These are phyloP conservation scores for Paramuricea clavata DNA, from an alignment of 92 coral and sea anemone species.

Conservation along the genomic window DNA sequence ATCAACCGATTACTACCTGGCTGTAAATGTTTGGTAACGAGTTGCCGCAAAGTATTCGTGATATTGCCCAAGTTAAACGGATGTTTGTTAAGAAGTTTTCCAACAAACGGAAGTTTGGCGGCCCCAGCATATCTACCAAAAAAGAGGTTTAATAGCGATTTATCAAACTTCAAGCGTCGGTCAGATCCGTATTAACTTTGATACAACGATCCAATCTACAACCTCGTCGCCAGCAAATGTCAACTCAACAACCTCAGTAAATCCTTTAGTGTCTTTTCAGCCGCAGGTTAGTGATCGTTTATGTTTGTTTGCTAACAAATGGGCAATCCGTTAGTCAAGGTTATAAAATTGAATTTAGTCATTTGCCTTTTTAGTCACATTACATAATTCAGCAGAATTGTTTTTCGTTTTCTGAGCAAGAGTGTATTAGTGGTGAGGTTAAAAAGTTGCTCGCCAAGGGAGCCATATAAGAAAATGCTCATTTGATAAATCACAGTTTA, in stretches of 20 bases:
- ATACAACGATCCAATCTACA: neutral
- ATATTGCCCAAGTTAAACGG: conserved; percentile 31
- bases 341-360: conserved; percentile 18
- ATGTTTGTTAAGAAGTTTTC: neutral
- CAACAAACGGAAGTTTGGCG: conserved; percentile 20
- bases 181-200: conserved; percentile 36
- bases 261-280: conserved; percentile 38
- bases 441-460: conserved; percentile 9
- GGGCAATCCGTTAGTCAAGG: conserved; percentile 16
- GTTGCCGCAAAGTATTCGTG: neutral
- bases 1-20: conserved; percentile 2
- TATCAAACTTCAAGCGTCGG: conserved; percentile 60
- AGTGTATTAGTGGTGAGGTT: neutral
- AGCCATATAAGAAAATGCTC: conserved; percentile 2
- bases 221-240: conserved; percentile 19
- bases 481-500: neutral
- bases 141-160: conserved; percentile 12
- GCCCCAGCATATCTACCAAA: neutral
- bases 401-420: neutral
- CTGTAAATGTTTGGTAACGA: conserved; percentile 29
- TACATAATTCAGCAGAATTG: neutral
- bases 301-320: neutral
- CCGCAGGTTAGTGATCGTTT: conserved; percentile 48
- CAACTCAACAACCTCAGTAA: conserved; percentile 43
- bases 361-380: neutral